phyloP scores from a whole-genome alignment of 2,797 vertebrate species.

The Kryptolebias ocellatus region DNA sequence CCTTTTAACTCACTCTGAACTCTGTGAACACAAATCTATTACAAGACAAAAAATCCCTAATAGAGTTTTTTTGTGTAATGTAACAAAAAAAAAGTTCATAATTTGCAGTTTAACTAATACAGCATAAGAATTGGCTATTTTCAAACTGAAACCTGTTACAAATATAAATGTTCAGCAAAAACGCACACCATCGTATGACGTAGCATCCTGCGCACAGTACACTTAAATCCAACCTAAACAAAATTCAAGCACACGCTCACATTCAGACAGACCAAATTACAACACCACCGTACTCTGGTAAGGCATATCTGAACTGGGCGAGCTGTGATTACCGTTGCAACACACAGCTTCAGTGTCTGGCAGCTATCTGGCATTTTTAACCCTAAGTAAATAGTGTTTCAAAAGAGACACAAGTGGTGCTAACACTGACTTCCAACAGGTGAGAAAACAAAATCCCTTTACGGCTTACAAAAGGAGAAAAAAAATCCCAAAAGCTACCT shows the following conservation, averaged over 20 bases:
- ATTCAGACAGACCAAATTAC: conserved; percentile 61
- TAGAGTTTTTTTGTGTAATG: conserved; percentile 8
- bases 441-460: conserved; percentile 56
- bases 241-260: conserved; percentile 38
- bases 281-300: conserved; percentile 63
- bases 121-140: conserved; percentile 32
- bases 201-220: conserved; percentile 15
- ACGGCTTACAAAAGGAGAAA: conserved; percentile 34
- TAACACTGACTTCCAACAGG: conserved; percentile 50
- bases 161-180: conserved; percentile 34
- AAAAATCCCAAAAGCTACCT: conserved; percentile 34
- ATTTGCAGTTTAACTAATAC: conserved; percentile 24
- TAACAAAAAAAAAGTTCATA: conserved; percentile 33
- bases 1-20: conserved; percentile 7
- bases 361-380: conserved; percentile 58
- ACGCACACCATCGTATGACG: conserved; percentile 20
- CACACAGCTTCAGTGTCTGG: conserved; percentile 58
- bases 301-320: conserved; percentile 75
- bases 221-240: conserved; percentile 20
- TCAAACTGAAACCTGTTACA: conserved; percentile 40
- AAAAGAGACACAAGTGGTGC: conserved; percentile 41
- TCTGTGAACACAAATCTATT: background rate
- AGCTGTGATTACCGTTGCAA: conserved; percentile 50
- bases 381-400: conserved; percentile 48
- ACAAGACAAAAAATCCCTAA: background rate